Conservation (phyloP, 2,888 invertebrate genomes). For the Melanargia galathea region DNA sequence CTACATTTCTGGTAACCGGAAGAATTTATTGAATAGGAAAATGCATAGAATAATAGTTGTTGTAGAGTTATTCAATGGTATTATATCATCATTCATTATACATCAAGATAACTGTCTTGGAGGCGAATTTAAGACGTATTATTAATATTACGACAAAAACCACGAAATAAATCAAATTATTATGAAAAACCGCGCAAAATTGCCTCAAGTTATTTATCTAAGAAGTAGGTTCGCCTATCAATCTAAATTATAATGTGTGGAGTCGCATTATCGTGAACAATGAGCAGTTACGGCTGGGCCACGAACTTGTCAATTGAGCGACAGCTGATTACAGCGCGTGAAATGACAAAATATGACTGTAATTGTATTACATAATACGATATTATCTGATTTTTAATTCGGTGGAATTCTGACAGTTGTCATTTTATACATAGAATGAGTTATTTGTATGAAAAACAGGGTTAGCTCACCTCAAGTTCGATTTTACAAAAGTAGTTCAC, state of each 20-base stretch:
- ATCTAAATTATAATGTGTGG: slow-evolving; percentile 51
- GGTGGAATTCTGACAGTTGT: too few relatives aligned
- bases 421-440: too few relatives aligned
- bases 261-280: slow-evolving; percentile 51
- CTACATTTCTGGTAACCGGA: too few relatives aligned
- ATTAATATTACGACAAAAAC: background rate
- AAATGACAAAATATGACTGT: background rate
- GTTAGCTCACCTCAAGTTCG: too few relatives aligned
- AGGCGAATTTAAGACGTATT: background rate
- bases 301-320: background rate
- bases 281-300: slow-evolving; percentile 48
- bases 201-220: slow-evolving; percentile 40
- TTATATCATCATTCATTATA: background rate
- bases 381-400: too few relatives aligned
- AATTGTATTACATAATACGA: too few relatives aligned
- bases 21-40: too few relatives aligned
- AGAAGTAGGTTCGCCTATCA: slow-evolving; percentile 49
- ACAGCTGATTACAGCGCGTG: background rate
- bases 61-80: background rate
- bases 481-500: too few relatives aligned
- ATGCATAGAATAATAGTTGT: too few relatives aligned
- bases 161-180: slow-evolving; percentile 8
- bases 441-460: too few relatives aligned
- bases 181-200: slow-evolving; percentile 11
- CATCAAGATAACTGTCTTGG: background rate